Base-by-base conservation (phyloP, 2,113 vertebrate genomes). In the Atractosteus spatula region DNA sequence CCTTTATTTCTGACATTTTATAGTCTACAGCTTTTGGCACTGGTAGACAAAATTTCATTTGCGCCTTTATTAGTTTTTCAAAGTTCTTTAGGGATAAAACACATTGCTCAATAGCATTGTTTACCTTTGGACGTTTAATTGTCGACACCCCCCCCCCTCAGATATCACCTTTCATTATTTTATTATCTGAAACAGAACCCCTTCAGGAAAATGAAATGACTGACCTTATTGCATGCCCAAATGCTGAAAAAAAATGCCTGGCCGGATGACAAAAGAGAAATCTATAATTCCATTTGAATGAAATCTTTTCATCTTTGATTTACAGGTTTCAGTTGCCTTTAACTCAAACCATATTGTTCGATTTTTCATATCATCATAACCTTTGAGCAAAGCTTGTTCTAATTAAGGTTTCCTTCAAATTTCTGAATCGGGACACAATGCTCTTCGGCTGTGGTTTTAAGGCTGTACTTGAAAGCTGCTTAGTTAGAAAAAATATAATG, bases 381-480 rank as follows among this genome's bases (percentile, higher is more conserved):
- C 84, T 89, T 84, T 62, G 74, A 78, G 79, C 76, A 88, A 86
- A 88, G 80, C 84, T 92, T 92, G 87, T 91, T 92, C 89, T 89
- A 89, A 92, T 91, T 91, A 93, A 89, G 87, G 86, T 86, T 88
- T 85, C 87, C 87, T 89, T 89, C 85, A 87, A 82, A 87, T 93
- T 91, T 90, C 80, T 79, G 85, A 86, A 90, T 89, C 88, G 90
- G 87, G 90, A 87, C 89, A 91, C 89, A 91, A 91, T 91, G 91
- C 88, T 93, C 82, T 88, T 91, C 90, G 86, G 90, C 93, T 92
- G 92, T 91, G 88, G 89, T 86, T 93, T 93, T 91, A 91, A 91
- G 92, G 89, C 88, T 87, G 4, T 59, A 45, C 54, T 66, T 61
- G 41, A 59, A 70, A 70, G 55, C 69, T 56, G 47, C 29, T 59